phyloP scores from a whole-genome alignment of 2,888 invertebrate species.

The Cephus pulcher region DNA sequence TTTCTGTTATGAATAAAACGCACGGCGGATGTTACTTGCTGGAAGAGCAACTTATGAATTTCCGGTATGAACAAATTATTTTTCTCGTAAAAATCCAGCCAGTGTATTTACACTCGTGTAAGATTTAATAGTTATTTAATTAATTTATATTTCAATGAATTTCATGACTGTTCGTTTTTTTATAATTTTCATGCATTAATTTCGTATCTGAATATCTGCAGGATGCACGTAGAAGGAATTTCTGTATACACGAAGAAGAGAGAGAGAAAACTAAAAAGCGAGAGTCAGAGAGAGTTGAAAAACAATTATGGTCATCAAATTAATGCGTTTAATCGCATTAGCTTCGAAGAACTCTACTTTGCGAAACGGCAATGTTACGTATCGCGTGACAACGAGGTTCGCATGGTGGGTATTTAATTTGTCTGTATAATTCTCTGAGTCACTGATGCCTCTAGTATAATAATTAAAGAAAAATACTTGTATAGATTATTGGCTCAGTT shows the following conservation, averaged over 20 bases:
- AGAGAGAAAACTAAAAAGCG: neutral
- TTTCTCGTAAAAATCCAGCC: neutral
- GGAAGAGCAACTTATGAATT: neutral
- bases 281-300: neutral
- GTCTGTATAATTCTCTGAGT: neutral
- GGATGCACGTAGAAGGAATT: neutral
- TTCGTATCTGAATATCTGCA: neutral
- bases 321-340: constrained; percentile 25
- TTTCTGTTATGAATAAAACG: neutral
- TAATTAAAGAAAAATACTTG: neutral
- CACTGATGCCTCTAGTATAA: neutral
- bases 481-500: neutral
- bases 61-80: neutral
- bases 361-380: constrained; percentile 13
- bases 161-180: neutral
- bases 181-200: neutral
- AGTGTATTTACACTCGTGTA: neutral
- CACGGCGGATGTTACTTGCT: neutral
- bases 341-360: constrained; percentile 20
- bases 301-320: constrained; percentile 21
- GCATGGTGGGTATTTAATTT: constrained; percentile 9
- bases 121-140: neutral
- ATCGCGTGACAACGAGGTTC: constrained; percentile 27
- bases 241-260: neutral
- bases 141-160: neutral